These are phyloP conservation scores for Gracilinanus agilis DNA, from an alignment of 2,113 vertebrate species.

Conservation along the genomic window DNA sequence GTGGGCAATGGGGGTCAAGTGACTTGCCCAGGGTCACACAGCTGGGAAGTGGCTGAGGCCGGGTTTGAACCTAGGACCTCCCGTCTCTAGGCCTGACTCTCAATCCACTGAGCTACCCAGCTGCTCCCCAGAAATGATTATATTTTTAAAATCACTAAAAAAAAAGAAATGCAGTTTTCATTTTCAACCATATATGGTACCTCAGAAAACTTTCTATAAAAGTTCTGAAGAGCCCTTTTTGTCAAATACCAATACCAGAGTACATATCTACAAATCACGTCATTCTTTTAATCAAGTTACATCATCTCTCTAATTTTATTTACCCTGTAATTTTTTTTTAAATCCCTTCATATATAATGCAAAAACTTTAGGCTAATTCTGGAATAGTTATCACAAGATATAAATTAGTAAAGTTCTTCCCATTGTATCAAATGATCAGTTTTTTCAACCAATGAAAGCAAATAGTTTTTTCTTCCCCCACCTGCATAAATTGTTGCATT, in stretches of 20 bases:
- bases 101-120: too few species aligned
- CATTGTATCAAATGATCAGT: neutral
- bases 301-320: neutral
- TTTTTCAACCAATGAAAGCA: neutral
- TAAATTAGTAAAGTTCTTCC: neutral
- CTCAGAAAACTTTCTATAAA: neutral
- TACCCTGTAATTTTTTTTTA: neutral
- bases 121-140: too few species aligned
- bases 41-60: too few species aligned
- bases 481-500: constrained; percentile 94
- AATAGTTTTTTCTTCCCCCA: neutral
- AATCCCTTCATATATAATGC: constrained; percentile 40
- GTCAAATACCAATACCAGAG: neutral
- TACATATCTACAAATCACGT: neutral
- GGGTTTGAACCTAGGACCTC: too few species aligned
- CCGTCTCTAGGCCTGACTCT: too few species aligned
- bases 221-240: neutral
- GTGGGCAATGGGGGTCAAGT: too few species aligned
- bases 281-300: neutral
- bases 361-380: constrained; percentile 34
- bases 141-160: neutral
- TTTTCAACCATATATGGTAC: neutral
- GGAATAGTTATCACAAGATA: neutral
- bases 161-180: neutral
- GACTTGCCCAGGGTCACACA: too few species aligned